A percentile compares a stretch with the other conserved stretches of the same genome.
Evolutionary conservation across 2,888 invertebrate species (phyloP).

Genomic region (Acanthosepion esculentum): DNA sequence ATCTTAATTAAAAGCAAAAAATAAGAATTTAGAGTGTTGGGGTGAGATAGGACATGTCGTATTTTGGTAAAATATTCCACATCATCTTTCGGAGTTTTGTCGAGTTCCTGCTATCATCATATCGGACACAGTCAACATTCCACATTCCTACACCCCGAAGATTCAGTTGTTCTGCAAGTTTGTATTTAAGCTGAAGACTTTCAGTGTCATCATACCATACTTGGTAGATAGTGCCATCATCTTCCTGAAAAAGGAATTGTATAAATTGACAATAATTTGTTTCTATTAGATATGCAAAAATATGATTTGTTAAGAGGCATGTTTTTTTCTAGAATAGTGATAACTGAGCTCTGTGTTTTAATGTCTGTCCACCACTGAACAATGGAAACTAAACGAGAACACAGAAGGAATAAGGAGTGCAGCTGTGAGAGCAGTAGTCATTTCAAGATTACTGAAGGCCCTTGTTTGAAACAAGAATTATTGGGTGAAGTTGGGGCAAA

Average conservation of each 20-base stretch:
- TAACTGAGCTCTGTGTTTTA: no score
- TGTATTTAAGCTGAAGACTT: constrained; percentile 71
- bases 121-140: constrained; percentile 73
- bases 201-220: constrained; percentile 73
- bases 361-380: no score
- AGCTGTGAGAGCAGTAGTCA: no score
- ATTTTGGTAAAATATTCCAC: constrained; percentile 67
- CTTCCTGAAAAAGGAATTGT: constrained; percentile 51
- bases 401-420: no score
- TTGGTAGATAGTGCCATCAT: constrained; percentile 61
- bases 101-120: constrained; percentile 57
- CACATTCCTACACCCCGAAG: constrained; percentile 75
- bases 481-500: no score
- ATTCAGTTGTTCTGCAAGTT: constrained; percentile 61
- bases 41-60: background rate
- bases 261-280: background rate
- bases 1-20: background rate
- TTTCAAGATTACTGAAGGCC: no score
- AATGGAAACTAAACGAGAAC: no score
- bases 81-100: constrained; percentile 59
- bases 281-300: background rate
- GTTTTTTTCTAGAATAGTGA: no score
- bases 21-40: background rate
- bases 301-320: no score
- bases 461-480: no score